phyloP scores from a whole-genome alignment of 2,888 invertebrate genomes.

The Acleris holmiana region DNA sequence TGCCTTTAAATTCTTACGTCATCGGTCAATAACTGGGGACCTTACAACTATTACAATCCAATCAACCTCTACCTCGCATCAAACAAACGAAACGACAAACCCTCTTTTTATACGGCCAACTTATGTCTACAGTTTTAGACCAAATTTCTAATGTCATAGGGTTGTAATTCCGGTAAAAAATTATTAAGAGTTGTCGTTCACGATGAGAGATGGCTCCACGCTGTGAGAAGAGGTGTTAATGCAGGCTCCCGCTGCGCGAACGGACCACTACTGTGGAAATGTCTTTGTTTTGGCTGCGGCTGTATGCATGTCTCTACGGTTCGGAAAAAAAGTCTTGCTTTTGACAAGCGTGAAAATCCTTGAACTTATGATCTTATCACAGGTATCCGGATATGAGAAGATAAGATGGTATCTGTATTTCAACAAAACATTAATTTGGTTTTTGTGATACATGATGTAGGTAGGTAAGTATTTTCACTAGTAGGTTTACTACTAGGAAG shows the following conservation, averaged over 20 bases:
- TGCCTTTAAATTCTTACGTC: background rate
- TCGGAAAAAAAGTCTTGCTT: slow-evolving; percentile 15
- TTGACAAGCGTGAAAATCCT: slow-evolving; percentile 13
- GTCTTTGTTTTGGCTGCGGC: slow-evolving; percentile 37
- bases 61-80: background rate
- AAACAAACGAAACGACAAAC: too few species aligned
- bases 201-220: slow-evolving; percentile 43
- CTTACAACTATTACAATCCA: slow-evolving; percentile 9
- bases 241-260: slow-evolving; percentile 55
- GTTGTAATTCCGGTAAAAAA: too few species aligned
- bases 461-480: too few species aligned
- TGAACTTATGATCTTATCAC: background rate
- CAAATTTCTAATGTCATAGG: background rate
- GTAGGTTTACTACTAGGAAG: too few species aligned
- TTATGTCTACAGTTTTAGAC: too few species aligned
- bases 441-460: too few species aligned
- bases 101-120: too few species aligned
- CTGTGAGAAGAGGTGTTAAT: slow-evolving; percentile 67
- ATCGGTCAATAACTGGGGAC: background rate
- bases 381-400: too few species aligned
- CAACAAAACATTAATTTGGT: too few species aligned
- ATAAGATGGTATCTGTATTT: too few species aligned
- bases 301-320: slow-evolving; percentile 7
- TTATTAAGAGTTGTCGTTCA: background rate
- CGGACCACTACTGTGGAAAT: slow-evolving; percentile 20